phyloP scores from a whole-genome alignment of 1,140 invertebrate genomes.

The Drosophila serrata region DNA sequence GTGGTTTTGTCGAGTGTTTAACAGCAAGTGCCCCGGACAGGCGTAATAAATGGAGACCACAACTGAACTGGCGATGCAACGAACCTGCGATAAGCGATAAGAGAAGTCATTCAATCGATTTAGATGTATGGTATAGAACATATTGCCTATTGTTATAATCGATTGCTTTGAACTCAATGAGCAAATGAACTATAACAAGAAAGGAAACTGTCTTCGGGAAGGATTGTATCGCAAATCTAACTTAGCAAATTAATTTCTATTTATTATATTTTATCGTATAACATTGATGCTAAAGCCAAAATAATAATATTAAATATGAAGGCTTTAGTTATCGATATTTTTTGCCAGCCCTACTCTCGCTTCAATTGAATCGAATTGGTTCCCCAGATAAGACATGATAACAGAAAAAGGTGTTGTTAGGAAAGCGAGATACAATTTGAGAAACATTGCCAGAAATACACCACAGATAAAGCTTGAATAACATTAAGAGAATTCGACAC shows the following conservation, averaged over 20 bases:
- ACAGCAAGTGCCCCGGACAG: constrained; percentile 35
- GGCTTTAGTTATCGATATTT: neutral
- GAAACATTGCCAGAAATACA: neutral
- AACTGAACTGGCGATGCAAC: constrained; percentile 11
- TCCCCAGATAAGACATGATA: constrained; percentile 30
- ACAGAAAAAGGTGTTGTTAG: constrained; percentile 7
- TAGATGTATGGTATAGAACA: neutral
- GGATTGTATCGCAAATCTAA: no score
- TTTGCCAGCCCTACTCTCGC: constrained; percentile 2
- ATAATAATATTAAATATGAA: neutral
- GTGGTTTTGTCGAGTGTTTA: constrained; percentile 17
- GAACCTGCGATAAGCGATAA: constrained; percentile 1
- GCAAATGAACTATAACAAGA: no score
- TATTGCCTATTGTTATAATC: neutral
- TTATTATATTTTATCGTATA: no score
- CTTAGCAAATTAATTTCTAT: no score
- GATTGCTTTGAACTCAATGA: no score
- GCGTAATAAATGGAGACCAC: constrained; percentile 21
- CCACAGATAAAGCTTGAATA: neutral
- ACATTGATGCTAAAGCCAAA: no score
- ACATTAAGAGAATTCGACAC: neutral
- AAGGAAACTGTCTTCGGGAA: no score
- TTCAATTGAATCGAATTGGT: constrained; percentile 17
- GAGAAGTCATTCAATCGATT: neutral
- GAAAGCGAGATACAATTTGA: constrained; percentile 10